These are phyloP conservation scores for Nothura maculosa DNA, from an alignment of 2,797 vertebrate species.

Conservation along the genomic window DNA sequence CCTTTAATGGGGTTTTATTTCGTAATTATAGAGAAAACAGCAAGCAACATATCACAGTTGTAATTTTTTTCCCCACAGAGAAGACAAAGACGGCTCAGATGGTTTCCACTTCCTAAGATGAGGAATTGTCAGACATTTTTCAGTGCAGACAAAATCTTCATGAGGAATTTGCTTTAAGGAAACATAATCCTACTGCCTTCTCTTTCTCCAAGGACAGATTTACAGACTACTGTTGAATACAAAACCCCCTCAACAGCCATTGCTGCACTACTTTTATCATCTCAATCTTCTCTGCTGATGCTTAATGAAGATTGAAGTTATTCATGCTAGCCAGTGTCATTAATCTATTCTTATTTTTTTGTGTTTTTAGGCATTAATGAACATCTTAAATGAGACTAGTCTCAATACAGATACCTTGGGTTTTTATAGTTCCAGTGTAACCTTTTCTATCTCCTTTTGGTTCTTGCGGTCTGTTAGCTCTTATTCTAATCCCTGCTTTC, in stretches of 20 bases:
- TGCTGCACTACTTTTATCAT: background rate
- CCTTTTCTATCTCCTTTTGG: background rate
- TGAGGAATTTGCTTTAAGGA: background rate
- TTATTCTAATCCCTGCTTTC: background rate
- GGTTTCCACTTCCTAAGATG: slow-evolving; percentile 22
- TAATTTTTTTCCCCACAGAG: slow-evolving; percentile 35
- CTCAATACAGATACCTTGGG: background rate
- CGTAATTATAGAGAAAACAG: slow-evolving; percentile 59
- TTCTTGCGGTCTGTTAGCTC: background rate
- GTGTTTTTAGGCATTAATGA: background rate
- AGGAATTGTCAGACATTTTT: slow-evolving; percentile 5
- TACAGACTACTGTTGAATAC: background rate
- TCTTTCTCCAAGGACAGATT: background rate
- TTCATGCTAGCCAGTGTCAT: background rate
- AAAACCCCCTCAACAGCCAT: background rate
- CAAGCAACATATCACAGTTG: slow-evolving; percentile 39
- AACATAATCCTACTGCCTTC: background rate
- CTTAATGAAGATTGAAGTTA: background rate
- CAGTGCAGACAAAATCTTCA: background rate
- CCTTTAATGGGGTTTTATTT: slow-evolving; percentile 69
- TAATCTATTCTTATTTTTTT: background rate
- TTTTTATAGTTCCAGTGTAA: background rate
- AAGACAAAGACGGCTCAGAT: slow-evolving; percentile 17
- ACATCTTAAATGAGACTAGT: background rate
- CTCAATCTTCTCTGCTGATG: background rate